Base-by-base conservation (phyloP, 1,140 invertebrate species). In the Pseudachorutes palmiensis region DNA sequence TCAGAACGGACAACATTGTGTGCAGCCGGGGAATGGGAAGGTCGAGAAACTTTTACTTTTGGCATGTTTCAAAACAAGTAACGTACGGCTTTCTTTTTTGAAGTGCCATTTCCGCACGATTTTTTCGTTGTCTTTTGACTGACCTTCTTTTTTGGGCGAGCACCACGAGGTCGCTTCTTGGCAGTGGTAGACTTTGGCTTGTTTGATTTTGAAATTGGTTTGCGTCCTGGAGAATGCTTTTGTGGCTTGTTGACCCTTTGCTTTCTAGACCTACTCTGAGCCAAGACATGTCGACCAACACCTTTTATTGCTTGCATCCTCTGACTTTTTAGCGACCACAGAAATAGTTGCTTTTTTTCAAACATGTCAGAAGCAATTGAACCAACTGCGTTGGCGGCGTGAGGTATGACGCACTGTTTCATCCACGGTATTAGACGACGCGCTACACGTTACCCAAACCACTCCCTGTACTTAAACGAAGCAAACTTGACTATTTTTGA, bases 1-100 rank as follows among this genome's bases (percentile, higher is more conserved):
- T 81, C 76, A 2, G 77, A 45, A 45, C 36, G 36, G 19, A 45
- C 36, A 45, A 45, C 9, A 71, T 72, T 76, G 70, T 41, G 30
- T 5, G n/a, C 29, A 22, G n/a, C 2, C 2, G 48, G 19, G 30
- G 24, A 3, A 2, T n/a, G 3, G 14, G 41, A 49, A 28, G 58
- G 2, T 16, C 30, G 3, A 5, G 58, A 12, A 9, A 12, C 9
- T 30, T 29, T 60, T 14, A 32, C 26, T 60, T 60, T 60, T 60
- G 58, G 58, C 58, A 60, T 60, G n/a, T n/a, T 60, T 31, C 31
- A 32, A 22, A 60, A 60, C 5, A 60, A 22, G 58, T 60, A 60
- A 3, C 58, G 24, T 30, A 30, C 30, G 9, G 5, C 58, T 60
- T 31, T 14, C 26, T 3, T 45, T 45, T 45, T 45, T 45, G n/a